A percentile compares a stretch with the other conserved stretches of the same genome.
Evolutionary conservation across 92 coral and sea anemone species (phyloP).

Genomic region (Epizoanthus stellaris): DNA sequence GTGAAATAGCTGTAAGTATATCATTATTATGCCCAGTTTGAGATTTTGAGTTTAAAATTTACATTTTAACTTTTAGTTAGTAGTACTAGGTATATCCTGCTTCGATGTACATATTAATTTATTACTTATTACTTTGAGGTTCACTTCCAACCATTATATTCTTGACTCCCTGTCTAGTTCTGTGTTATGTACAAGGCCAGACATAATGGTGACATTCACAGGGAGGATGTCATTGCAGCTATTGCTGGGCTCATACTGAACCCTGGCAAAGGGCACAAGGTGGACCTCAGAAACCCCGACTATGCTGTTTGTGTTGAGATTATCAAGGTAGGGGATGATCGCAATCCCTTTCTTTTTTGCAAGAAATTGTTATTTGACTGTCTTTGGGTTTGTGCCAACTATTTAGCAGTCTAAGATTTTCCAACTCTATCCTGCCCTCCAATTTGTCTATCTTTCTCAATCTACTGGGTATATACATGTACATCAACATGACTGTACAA

Average conservation of each 20-base stretch:
- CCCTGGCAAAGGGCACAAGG: constrained; percentile 83
- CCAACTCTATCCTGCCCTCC: too few relatives aligned
- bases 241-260: constrained; percentile 78
- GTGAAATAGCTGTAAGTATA: too few relatives aligned
- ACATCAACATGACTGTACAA: too few relatives aligned
- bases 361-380: not conserved
- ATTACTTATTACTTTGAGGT: too few relatives aligned
- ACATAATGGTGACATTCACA: constrained; percentile 69
- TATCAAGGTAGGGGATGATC: constrained; percentile 62
- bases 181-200: constrained; percentile 88
- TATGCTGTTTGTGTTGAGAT: constrained; percentile 90
- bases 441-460: too few relatives aligned
- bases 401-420: too few relatives aligned
- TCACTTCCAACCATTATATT: not conserved
- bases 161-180: constrained; percentile 61
- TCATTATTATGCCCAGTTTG: too few relatives aligned
- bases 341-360: not conserved
- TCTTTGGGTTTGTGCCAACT: not conserved
- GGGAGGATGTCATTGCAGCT: constrained; percentile 71
- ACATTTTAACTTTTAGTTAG: too few relatives aligned
- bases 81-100: not conserved
- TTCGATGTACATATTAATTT: not conserved
- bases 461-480: too few relatives aligned
- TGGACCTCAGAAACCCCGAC: constrained; percentile 86
- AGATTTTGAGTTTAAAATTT: too few relatives aligned